These are phyloP conservation scores for Phoenoteleia sp. DNA, from an alignment of 2,888 invertebrate genomes.

Conservation along the genomic window DNA sequence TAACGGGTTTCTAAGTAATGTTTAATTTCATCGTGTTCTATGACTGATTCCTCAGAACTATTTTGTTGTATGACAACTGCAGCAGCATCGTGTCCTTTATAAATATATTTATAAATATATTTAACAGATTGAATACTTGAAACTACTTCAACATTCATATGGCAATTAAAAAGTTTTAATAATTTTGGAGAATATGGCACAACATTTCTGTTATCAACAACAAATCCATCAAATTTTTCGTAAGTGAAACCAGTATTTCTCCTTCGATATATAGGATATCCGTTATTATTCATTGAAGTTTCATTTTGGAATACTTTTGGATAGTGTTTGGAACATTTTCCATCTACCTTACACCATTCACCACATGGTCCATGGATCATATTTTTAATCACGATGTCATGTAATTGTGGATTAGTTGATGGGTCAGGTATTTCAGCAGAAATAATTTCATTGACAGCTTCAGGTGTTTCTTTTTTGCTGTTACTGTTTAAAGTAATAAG, in stretches of 20 bases:
- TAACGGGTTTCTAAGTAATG: neutral
- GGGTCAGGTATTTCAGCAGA: constrained; percentile 76
- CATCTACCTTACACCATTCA: neutral
- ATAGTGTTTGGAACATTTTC: constrained; percentile 78
- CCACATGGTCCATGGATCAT: constrained; percentile 80
- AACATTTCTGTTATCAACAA: constrained; percentile 80
- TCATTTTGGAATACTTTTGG: constrained; percentile 75
- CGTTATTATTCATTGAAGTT: constrained; percentile 60
- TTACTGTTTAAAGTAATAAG: neutral
- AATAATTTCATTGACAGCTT: constrained; percentile 76
- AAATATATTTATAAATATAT: neutral
- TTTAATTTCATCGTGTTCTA: neutral
- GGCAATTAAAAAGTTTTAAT: constrained; percentile 73
- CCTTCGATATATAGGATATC: constrained; percentile 71
- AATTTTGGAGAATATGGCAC: constrained; percentile 77
- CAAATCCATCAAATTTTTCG: constrained; percentile 52
- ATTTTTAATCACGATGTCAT: constrained; percentile 78
- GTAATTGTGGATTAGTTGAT: constrained; percentile 74
- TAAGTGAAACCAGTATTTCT: constrained; percentile 68
- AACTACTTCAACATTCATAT: constrained; percentile 80
- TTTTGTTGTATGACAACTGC: constrained; percentile 65
- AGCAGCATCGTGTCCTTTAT: constrained; percentile 22
- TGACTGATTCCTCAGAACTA: neutral
- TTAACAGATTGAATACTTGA: constrained; percentile 67
- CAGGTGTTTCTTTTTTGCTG: constrained; percentile 64